Evolutionary conservation across 2,888 invertebrate genomes (phyloP), one percentile per base, ranked within the genome.

Genomic region (Dicycla oo): DNA sequence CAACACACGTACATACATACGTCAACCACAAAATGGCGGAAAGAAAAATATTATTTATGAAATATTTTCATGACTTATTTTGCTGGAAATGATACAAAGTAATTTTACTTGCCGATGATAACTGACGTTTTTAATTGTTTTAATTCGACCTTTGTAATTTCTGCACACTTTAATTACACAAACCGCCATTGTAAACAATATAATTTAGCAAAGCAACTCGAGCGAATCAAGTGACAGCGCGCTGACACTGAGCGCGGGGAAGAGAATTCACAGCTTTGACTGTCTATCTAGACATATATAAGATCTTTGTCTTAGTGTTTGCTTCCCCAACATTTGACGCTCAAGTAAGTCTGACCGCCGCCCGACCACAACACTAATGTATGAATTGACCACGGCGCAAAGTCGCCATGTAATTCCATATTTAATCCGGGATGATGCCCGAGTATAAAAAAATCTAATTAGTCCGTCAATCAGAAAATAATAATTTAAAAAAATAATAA

Each of bases 331-430:
- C 40, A 78, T 60, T 60, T 49, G 34, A 45, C n/a, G 11, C 23
- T 26, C 18, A 26, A 54, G 40, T 47, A 51, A 58, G 11, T 49
- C 18, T 10, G 23, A 82, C 40, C 43, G 0, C 49, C 15, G 3
- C 70, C 51, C 60, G 3, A 77, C 51, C 60, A 18, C 15, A 67
- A 57, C 43, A 49, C 45, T 82, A 62, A 72, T 78, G 26, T 62
- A 57, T 61, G 60, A 62, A 78, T 82, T 82, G 79, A 73, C 73
- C 38, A 26, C 68, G 47, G 23, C 73, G 83, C 80, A 73, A 82
- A 80, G 54, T 64, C 13, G 10, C 49, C 47, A 26, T 68, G 56
- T 72, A 40, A 68, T 64, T 60, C n/a, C 20, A 61, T 49, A 64
- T n/a, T n/a, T n/a, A n/a, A n/a, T n/a, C n/a, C n/a, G n/a, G n/a